These are phyloP conservation scores for Plotosus lineatus DNA, from an alignment of 2,113 vertebrate species.

Conservation along the genomic window DNA sequence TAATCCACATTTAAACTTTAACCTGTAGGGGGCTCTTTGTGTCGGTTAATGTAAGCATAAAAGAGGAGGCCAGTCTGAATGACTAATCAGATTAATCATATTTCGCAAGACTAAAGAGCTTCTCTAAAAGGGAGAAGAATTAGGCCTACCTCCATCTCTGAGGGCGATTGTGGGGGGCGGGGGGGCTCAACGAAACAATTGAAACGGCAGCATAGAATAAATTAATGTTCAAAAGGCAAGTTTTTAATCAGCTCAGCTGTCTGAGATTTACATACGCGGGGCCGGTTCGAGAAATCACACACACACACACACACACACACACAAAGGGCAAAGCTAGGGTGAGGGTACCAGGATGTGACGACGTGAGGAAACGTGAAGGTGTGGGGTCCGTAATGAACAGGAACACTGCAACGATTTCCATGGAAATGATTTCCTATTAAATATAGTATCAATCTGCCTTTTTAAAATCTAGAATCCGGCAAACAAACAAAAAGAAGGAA, in stretches of 20 bases:
- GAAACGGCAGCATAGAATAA: conserved; percentile 69
- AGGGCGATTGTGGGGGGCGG: conserved; percentile 22
- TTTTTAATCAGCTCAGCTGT: conserved; percentile 72
- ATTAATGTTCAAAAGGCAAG: conserved; percentile 72
- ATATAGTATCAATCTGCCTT: too few species aligned
- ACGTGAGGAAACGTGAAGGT: neutral
- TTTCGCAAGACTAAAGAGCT: conserved; percentile 88
- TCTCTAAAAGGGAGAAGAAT: conserved; percentile 85
- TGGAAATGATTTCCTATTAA: too few species aligned
- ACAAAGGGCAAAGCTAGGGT: conserved; percentile 50
- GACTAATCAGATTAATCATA: conserved; percentile 98
- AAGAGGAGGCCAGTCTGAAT: conserved; percentile 84
- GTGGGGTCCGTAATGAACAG: neutral
- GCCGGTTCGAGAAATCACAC: conserved; percentile 62
- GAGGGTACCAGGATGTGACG: neutral
- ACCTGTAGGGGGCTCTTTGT: conserved; percentile 98
- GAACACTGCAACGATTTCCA: neutral
- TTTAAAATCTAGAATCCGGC: too few species aligned
- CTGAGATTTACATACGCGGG: conserved; percentile 60
- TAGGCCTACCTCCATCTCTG: conserved; percentile 77
- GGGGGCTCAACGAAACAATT: conserved; percentile 68
- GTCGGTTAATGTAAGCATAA: conserved; percentile 96
- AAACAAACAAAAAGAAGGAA: too few species aligned
- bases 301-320: conserved; percentile 45
- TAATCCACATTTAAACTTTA: conserved; percentile 99